Base-by-base conservation (phyloP, 1,140 invertebrate genomes). In the Ephestia elutella region DNA sequence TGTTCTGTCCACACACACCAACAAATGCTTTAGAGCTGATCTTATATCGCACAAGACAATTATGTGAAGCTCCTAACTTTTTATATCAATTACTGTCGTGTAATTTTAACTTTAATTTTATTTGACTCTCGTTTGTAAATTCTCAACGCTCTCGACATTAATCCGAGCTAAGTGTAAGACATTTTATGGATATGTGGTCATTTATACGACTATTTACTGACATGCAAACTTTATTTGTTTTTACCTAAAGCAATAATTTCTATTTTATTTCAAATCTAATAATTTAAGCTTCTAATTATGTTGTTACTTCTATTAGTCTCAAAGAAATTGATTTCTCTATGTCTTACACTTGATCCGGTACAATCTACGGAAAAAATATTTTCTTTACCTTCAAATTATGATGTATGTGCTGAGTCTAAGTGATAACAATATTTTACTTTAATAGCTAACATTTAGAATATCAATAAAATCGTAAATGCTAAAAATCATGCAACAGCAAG, bases 1-100 rank as follows among this genome's bases (percentile, higher is more conserved):
- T 99, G 98, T 88, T 99, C 98, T 98, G 90, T 87, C 70, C 68
- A 86, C 77, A 87, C 38, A 83, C 68, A 84, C 63, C 54, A 71
- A 71, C 66, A 75, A 62, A 73, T 49, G 69, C 60, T 84, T 81
- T 82, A 87, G 60, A 69, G 63, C 56, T 56, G 63, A 21, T 63
- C 81, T 80, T 75, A 49, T 30, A 35, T 60, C 50, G 30, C 60
- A 53, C 56, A 56, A 48, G 20, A 54, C 35, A 49, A 56, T 63
- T 60, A 61, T 69, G 71, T 75, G 71, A 80, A 82, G 74, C 75
- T 54, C 77, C 75, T 84, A 82, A 65, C 58, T 59, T 59, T 76
- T 28, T 28, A 56, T 61, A 35, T 65, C 49, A 58, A 57, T 63
- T 63, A 60, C 30, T 75, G 59, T 55, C 75, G 71, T 75, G 76